Percentiles rank a stretch among this genome's conserved stretches.
phyloP scores from a whole-genome alignment of 2,113 vertebrate species.

The Trachemys scripta region DNA sequence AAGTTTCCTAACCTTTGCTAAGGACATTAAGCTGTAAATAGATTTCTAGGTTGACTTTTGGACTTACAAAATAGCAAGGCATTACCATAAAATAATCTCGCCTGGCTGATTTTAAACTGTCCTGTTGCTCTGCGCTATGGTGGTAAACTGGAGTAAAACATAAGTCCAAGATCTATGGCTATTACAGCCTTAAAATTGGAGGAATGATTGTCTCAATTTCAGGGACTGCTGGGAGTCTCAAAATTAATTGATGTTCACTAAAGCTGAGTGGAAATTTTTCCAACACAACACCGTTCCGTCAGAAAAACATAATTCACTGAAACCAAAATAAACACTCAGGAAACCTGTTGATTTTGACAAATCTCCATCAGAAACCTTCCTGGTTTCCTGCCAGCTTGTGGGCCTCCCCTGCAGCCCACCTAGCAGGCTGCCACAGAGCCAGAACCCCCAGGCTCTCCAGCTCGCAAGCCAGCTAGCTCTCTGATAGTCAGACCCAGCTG shows the following conservation, averaged over 20 bases:
- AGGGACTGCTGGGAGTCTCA: neutral
- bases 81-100: slow-evolving; percentile 1
- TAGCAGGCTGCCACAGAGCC: neutral
- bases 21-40: slow-evolving; percentile 28
- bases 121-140: neutral
- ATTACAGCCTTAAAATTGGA: neutral
- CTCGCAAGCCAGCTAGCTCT: neutral
- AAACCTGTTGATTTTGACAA: neutral
- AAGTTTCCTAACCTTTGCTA: slow-evolving; percentile 2
- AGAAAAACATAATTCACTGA: neutral
- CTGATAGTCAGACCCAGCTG: neutral
- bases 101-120: neutral
- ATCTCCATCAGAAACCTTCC: neutral
- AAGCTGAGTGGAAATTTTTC: neutral
- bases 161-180: neutral
- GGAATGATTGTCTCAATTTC: neutral
- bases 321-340: neutral
- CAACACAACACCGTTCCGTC: neutral
- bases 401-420: rapidly evolving
- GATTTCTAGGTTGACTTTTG: slow-evolving; percentile 35
- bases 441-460: neutral
- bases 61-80: slow-evolving; percentile 13
- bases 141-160: neutral
- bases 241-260: neutral
- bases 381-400: neutral